Conservation (phyloP, 2,113 vertebrate species). For the Maccullochella peelii region DNA sequence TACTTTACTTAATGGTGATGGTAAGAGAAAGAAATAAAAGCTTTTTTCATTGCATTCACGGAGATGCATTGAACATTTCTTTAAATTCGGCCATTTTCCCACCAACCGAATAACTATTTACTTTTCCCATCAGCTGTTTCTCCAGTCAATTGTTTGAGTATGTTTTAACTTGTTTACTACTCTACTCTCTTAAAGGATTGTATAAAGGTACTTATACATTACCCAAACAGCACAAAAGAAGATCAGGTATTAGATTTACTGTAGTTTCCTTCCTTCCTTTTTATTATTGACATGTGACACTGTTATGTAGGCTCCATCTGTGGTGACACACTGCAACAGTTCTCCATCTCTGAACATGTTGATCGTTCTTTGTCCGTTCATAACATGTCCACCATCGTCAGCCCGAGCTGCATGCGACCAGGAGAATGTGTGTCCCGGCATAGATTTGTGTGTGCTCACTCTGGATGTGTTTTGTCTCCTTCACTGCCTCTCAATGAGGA, state of each 20-base stretch:
- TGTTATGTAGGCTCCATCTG: conserved; percentile 75
- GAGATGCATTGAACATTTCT: not conserved
- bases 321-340: conserved; percentile 76
- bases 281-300: conserved; percentile 62
- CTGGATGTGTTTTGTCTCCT: conserved; percentile 68
- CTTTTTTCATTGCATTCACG: conserved; percentile 12
- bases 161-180: conserved; percentile 81
- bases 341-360: conserved; percentile 74
- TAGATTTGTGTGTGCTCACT: conserved; percentile 82
- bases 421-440: conserved; percentile 73
- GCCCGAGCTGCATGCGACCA: conserved; percentile 80
- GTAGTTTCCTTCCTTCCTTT: conserved; percentile 30
- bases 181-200: conserved; percentile 87
- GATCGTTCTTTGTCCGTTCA: conserved; percentile 59
- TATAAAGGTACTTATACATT: conserved; percentile 87
- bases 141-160: conserved; percentile 41
- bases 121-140: conserved; percentile 41
- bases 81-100: conserved; percentile 15
- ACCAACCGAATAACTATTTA: conserved; percentile 13
- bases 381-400: conserved; percentile 70
- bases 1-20: conserved; percentile 9
- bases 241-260: conserved; percentile 85
- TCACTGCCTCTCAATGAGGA: conserved; percentile 64
- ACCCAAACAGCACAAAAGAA: conserved; percentile 88
- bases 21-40: not conserved